These are phyloP conservation scores for Xanthostigma xanthostigma DNA, from an alignment of 2,888 invertebrate species.

Conservation along the genomic window DNA sequence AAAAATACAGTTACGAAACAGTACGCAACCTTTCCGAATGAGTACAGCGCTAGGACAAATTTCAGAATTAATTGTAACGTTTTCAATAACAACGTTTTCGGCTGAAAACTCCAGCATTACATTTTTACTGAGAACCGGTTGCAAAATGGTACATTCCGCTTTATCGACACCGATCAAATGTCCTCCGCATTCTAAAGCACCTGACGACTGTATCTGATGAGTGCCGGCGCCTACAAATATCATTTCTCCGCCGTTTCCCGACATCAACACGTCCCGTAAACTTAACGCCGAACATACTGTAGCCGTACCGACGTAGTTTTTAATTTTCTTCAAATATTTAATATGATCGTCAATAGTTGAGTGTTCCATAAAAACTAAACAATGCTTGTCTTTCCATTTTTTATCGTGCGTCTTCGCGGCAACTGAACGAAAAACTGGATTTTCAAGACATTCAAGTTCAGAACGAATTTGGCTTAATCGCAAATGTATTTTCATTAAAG, in stretches of 20 bases:
- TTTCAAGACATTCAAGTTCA: conserved; percentile 42
- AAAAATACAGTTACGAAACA: conserved; percentile 32
- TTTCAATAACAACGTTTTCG: conserved; percentile 33
- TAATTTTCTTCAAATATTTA: conserved; percentile 27
- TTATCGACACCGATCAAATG: conserved; percentile 24
- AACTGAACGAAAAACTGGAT: conserved; percentile 39
- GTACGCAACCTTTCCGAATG: conserved; percentile 31
- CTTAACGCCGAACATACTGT: conserved; percentile 28
- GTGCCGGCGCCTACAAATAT: conserved; percentile 34
- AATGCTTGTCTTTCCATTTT: conserved; percentile 20
- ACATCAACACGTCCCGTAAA: conserved; percentile 27
- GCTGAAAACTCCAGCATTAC: conserved; percentile 36
- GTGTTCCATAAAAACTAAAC: conserved; percentile 32
- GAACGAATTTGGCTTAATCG: conserved; percentile 38
- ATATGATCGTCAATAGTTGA: conserved; percentile 31
- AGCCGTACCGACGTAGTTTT: conserved; percentile 24
- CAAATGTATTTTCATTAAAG: conserved; percentile 37
- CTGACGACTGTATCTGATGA: conserved; percentile 33
- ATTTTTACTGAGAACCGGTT: conserved; percentile 32
- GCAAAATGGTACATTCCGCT: conserved; percentile 22
- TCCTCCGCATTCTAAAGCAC: conserved; percentile 36
- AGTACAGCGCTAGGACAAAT: conserved; percentile 35
- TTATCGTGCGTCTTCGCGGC: conserved; percentile 20
- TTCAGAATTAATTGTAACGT: conserved; percentile 35
- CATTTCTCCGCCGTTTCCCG: conserved; percentile 29